Base-by-base conservation (phyloP, 2,113 vertebrate genomes). In the Chionomys nivalis region DNA sequence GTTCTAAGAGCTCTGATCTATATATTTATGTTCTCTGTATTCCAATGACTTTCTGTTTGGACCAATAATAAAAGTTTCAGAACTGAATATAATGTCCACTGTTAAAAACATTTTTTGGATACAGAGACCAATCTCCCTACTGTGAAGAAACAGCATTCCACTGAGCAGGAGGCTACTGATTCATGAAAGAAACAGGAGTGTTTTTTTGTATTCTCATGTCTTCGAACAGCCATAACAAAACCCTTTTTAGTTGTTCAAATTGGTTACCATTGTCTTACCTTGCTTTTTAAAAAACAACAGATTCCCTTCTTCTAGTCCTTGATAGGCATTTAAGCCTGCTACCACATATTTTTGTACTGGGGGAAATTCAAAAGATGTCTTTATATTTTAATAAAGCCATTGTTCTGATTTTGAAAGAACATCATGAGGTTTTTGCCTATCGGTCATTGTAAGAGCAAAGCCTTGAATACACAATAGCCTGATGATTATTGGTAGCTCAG, bases 11-110 rank as follows among this genome's bases (percentile, higher is more conserved):
- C 82, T 90, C 33, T 2, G 81, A 23, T 33, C 31, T 19, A 28
- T 76, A 61, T 21, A 89, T 78, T 70, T 72, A 47, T 76, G 76
- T 26, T 86, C 26, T 93, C 52, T 91, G 12, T 89, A 73, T 63
- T 92, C 24, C 75, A 14, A 61, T 72, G n/a, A 88, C 61, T 87
- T 92, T 96, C 73, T 97, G 63, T 24, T 91, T 89, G 92, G 49
- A 19, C 4, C 58, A 16, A 85, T 92, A 55, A 89, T 90, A 86
- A 91, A 83, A 89, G 55, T 93, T 97, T 79, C 11, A 86, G 36
- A 96, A 86, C 24, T 52, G 39, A 92, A 85, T 72, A 89, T 44
- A 92, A 94, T 68, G 42, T 21, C 55, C 47, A 91, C 12, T 81
- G 12, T 93, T 96, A 44, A 65, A 97, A 95, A 78, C 23, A 82